Conservation (phyloP, 2,797 vertebrate genomes). For the Acanthurus tractus region DNA sequence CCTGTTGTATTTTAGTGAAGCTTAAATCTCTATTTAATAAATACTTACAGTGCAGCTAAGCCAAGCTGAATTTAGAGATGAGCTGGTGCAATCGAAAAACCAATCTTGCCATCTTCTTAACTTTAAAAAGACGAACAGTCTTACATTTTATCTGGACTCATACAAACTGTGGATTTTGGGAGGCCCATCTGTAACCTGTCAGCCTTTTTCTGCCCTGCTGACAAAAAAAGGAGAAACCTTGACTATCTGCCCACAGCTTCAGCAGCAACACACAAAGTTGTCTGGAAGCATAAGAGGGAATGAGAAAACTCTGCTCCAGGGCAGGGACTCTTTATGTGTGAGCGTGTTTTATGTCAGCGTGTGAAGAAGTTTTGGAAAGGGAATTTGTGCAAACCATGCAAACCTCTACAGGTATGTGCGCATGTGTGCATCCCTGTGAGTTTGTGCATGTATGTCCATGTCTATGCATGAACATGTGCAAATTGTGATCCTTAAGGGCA, state of each 20-base stretch:
- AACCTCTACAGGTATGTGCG: slow-evolving; percentile 39
- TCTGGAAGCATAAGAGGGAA: slow-evolving; percentile 56
- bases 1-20: neutral
- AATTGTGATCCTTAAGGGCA: slow-evolving; percentile 66
- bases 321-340: slow-evolving; percentile 37
- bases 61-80: neutral
- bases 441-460: slow-evolving; percentile 10
- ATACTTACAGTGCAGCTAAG: neutral
- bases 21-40: neutral
- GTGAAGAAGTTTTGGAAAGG: slow-evolving; percentile 29
- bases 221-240: neutral
- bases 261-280: slow-evolving; percentile 34
- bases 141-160: slow-evolving; percentile 8
- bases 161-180: slow-evolving; percentile 12
- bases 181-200: neutral
- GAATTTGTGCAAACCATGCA: slow-evolving; percentile 37
- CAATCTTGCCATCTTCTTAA: neutral
- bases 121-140: slow-evolving; percentile 8
- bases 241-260: slow-evolving; percentile 33
- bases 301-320: slow-evolving; percentile 53
- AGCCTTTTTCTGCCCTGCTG: slow-evolving; percentile 17
- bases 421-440: slow-evolving; percentile 17
- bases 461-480: slow-evolving; percentile 48
- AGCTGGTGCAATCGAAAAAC: neutral
- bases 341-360: slow-evolving; percentile 44